Evolutionary conservation across 1,140 invertebrate species (phyloP), one percentile per base, ranked within the genome.

Genomic region (Halesus radiatus): DNA sequence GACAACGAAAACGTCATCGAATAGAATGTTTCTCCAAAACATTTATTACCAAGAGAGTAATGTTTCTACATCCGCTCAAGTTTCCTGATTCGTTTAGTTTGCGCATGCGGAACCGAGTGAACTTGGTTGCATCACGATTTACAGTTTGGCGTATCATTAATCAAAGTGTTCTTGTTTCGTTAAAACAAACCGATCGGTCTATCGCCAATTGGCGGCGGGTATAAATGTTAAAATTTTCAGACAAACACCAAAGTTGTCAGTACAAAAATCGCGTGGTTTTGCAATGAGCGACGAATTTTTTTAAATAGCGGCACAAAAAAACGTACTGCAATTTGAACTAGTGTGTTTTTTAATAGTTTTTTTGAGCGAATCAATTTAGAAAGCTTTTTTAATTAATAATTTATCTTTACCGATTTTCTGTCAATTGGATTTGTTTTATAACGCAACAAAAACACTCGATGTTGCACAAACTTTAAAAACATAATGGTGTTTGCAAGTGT

Each of bases 11-110:
- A 45, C 10, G 37, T 45, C 37, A 45, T 45, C 37, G 13, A 45
- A 45, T 45, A 13, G 13, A 45, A 45, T 45, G 37, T 45, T 45
- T 45, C 37, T 45, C 10, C 13, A 45, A 45, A 45, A 45, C 37
- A 45, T 45, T 45, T 45, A 45, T 13, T 13, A 45, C 37, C 37
- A 45, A 45, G 37, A 78, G 58, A 64, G 60, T 64, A 78, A 66
- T 68, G 76, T 70, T 78, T 78, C 62, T 16, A 66, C 37, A 78
- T 68, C 76, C 58, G 74, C 50, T 68, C 62, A 68, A 53, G 52
- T 78, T 78, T 78, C 62, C 50, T 37, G 62, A 75, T 45, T 62
- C 37, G 7, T 52, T 78, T 68, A 32, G 76, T 52, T 53, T 54
- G 50, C 37, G 76, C 60, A 78, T 68, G 62, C 76, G 76, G 50